Evolutionary conservation across 2,113 vertebrate species (phyloP).

Genomic region (Rutilus rutilus): DNA sequence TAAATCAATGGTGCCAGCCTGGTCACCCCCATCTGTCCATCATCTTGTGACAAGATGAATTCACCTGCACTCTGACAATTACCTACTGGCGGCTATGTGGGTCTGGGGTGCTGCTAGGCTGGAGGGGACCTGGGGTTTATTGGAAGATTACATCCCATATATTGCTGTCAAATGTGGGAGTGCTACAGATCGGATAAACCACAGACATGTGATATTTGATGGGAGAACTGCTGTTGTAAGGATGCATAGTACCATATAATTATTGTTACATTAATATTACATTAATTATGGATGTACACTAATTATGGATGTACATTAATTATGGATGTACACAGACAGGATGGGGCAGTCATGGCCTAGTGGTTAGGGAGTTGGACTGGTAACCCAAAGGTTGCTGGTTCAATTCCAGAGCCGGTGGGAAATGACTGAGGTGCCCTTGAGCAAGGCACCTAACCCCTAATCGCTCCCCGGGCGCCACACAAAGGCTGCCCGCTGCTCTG

Average conservation of each 20-base stretch:
- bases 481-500: no score
- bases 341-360: no score
- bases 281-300: no score
- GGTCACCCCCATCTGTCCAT: slow-evolving; percentile 43
- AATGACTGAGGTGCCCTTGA: no score
- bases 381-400: no score
- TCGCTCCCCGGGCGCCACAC: no score
- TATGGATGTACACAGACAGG: no score
- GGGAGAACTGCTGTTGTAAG: background rate
- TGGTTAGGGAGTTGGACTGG: no score
- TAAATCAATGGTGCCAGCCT: slow-evolving; percentile 45
- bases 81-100: slow-evolving; percentile 14
- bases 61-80: slow-evolving; percentile 38
- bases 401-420: no score
- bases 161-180: slow-evolving; percentile 14
- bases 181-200: background rate
- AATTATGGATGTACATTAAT: no score
- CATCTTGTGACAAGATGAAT: slow-evolving; percentile 51
- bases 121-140: slow-evolving; percentile 7
- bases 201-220: background rate
- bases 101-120: background rate
- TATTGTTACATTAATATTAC: no score
- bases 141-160: slow-evolving; percentile 31
- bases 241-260: background rate
- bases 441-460: no score